These are phyloP conservation scores for Furcifer pardalis DNA, from an alignment of 2,797 vertebrate species.

Conservation along the genomic window DNA sequence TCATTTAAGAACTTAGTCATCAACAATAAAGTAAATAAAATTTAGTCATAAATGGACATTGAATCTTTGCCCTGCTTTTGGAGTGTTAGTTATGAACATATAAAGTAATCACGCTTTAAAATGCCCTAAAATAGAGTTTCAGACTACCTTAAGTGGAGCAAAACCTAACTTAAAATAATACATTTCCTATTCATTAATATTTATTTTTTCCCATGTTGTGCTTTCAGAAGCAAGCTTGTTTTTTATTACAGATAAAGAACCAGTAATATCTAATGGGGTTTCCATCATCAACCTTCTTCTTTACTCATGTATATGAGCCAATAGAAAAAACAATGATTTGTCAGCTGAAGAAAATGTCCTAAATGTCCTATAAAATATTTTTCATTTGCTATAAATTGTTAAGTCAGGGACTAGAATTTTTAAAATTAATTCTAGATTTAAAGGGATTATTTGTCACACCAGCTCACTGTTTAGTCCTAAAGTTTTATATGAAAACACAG, in stretches of 20 bases:
- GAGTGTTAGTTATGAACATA: neutral
- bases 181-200: neutral
- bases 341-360: neutral
- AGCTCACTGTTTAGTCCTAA: neutral
- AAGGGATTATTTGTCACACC: neutral
- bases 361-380: neutral
- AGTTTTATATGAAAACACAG: neutral
- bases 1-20: neutral
- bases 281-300: neutral
- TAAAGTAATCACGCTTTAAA: neutral
- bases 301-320: neutral
- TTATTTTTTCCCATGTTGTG: neutral
- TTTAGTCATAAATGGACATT: neutral
- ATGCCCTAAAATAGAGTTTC: neutral
- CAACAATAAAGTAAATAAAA: neutral
- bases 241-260: neutral
- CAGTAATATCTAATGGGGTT: neutral
- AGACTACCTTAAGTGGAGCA: neutral
- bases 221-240: neutral
- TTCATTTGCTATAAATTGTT: too few species aligned
- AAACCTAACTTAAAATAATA: neutral
- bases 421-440: neutral
- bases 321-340: neutral
- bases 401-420: neutral
- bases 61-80: neutral